Evolutionary conservation across 2,888 invertebrate genomes (phyloP).

Genomic region (Globia sparganii): DNA sequence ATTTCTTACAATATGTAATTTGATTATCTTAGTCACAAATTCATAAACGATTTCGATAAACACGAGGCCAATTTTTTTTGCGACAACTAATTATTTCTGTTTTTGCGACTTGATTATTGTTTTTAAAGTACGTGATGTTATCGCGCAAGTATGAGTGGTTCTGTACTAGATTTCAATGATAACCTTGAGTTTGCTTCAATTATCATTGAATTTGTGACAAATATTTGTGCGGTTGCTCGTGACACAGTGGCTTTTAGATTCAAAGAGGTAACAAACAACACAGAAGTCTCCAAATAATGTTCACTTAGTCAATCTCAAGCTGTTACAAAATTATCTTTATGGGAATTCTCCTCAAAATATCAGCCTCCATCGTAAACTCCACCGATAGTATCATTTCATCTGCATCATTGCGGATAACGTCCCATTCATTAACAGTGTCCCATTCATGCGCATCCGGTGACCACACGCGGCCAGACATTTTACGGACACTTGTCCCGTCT

Average conservation of each 20-base stretch:
- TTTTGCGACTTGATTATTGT: slow-evolving; percentile 48
- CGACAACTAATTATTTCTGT: not conserved
- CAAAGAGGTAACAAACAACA: not conserved
- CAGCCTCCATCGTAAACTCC: slow-evolving; percentile 27
- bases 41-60: slow-evolving; percentile 5
- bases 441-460: slow-evolving; percentile 78
- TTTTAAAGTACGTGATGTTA: slow-evolving; percentile 38
- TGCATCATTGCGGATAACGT: slow-evolving; percentile 69
- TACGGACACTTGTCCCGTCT: slow-evolving; percentile 77
- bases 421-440: slow-evolving; percentile 67
- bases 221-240: not conserved
- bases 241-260: not conserved
- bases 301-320: not conserved
- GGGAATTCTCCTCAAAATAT: slow-evolving; percentile 9
- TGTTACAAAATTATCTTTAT: not conserved
- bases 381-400: slow-evolving; percentile 45
- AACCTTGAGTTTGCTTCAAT: not conserved
- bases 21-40: not conserved
- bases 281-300: not conserved
- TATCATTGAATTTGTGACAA: not conserved
- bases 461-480: slow-evolving; percentile 80
- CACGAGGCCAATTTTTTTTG: slow-evolving; percentile 38
- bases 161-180: not conserved
- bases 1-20: not conserved
- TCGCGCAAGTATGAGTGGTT: slow-evolving; percentile 17